These are phyloP conservation scores for Cyphomyrus plagiostoma DNA, from an alignment of 2,113 vertebrate genomes.

Conservation along the genomic window DNA sequence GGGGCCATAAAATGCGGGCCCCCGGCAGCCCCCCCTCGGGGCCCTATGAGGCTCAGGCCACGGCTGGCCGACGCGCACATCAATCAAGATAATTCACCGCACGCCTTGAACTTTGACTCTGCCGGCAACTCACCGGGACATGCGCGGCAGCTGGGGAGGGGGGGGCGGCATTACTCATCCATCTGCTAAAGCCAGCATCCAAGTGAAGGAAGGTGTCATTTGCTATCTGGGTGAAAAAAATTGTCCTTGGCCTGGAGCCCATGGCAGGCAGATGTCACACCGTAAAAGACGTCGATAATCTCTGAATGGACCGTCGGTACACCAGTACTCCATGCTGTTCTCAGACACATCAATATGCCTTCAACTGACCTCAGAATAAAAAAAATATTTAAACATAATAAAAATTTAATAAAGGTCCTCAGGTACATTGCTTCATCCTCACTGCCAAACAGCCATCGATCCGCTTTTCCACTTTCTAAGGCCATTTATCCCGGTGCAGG, in stretches of 20 bases:
- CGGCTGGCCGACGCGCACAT: slow-evolving; percentile 73
- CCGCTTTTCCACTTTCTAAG: background rate
- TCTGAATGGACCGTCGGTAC: background rate
- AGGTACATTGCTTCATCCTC: background rate
- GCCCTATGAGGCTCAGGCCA: slow-evolving; percentile 56
- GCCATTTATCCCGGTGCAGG: background rate
- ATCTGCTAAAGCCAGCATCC: background rate
- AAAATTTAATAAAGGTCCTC: background rate
- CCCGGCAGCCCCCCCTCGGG: slow-evolving; percentile 63
- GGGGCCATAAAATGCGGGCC: slow-evolving; percentile 79
- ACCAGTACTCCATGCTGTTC: background rate
- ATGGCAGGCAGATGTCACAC: background rate
- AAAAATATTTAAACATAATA: background rate
- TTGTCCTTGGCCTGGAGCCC: background rate
- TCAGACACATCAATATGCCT: background rate
- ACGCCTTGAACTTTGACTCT: slow-evolving; percentile 95
- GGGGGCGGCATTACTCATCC: too few relatives aligned
- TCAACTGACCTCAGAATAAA: background rate
- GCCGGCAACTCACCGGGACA: slow-evolving; percentile 82
- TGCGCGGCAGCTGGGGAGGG: slow-evolving; percentile 44
- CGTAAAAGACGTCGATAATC: background rate
- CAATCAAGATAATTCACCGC: slow-evolving; percentile 98
- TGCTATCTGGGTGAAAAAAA: background rate
- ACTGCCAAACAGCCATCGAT: background rate
- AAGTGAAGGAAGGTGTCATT: background rate